Conservation (phyloP, 2,113 vertebrate genomes). For the Colaptes auratus region DNA sequence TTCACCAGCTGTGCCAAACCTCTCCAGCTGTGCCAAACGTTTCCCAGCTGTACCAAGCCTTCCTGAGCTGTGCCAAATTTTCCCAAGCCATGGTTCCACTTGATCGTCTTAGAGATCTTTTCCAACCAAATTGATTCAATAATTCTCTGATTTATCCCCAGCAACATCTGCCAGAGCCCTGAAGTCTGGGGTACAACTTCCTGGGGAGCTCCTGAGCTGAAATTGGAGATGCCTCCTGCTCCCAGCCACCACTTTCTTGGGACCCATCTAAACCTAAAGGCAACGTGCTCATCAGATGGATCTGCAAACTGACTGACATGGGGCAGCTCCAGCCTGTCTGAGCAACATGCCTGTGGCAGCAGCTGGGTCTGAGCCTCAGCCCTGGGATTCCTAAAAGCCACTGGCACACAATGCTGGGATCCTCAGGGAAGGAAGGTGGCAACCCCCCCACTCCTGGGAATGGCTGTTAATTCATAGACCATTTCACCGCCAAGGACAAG, state of each 20-base stretch:
- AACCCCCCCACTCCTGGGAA: neutral
- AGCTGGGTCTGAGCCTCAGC: neutral
- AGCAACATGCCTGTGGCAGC: neutral
- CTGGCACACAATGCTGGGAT: neutral
- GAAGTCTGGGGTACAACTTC: neutral
- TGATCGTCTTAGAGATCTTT: too few relatives aligned
- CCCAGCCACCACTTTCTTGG: neutral
- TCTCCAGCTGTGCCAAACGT: neutral
- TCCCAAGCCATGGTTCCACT: too few relatives aligned
- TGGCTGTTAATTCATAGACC: fast-evolving
- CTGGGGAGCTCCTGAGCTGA: neutral
- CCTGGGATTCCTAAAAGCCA: neutral
- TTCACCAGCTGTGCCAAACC: neutral
- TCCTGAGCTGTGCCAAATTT: too few relatives aligned
- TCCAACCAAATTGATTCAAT: too few relatives aligned
- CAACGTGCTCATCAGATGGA: neutral
- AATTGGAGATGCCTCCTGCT: neutral
- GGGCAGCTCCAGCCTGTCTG: neutral
- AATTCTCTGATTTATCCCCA: neutral
- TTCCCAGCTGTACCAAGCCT: too few relatives aligned
- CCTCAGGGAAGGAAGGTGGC: neutral
- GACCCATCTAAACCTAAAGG: neutral
- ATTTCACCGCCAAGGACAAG: neutral
- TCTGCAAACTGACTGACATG: neutral
- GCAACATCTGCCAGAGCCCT: neutral